A percentile compares a stretch with the other conserved stretches of the same genome.
Conservation (phyloP, 1,140 invertebrate genomes). For the Radopholus similis region DNA sequence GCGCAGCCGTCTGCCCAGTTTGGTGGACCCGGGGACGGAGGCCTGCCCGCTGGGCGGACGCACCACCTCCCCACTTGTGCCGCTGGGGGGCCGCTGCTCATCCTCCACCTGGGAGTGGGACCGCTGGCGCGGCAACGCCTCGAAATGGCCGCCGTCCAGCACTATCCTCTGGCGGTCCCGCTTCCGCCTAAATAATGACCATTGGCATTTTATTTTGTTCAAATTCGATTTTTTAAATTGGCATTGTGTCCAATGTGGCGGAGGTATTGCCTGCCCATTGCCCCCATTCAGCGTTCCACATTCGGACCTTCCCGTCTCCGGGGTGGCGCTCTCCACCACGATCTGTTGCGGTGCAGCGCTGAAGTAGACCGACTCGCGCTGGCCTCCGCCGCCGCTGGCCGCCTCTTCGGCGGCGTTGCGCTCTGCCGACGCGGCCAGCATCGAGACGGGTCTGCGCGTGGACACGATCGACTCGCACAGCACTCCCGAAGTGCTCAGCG, state of each 20-base stretch:
- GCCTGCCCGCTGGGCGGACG: background rate
- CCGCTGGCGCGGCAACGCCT: background rate
- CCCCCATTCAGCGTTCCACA: too few species aligned
- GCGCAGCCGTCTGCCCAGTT: constrained; percentile 6
- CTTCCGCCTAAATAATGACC: background rate
- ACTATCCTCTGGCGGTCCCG: background rate
- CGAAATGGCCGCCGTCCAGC: background rate
- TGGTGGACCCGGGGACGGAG: constrained; percentile 7
- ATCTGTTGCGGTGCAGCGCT: constrained; percentile 5
- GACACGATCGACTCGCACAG: background rate
- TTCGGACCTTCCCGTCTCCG: too few species aligned
- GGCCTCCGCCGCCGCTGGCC: background rate
- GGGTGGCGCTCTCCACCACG: background rate
- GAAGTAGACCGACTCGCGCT: constrained; percentile 16
- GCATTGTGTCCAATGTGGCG: too few species aligned
- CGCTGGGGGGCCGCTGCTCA: background rate
- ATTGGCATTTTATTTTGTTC: background rate
- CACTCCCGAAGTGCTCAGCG: background rate
- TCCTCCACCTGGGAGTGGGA: constrained; percentile 13
- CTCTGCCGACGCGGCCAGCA: background rate
- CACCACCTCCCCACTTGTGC: background rate
- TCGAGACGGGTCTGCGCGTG: background rate
- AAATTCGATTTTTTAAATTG: too few species aligned
- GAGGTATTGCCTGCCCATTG: background rate
- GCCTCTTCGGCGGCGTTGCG: too few species aligned